Conservation (phyloP, 2,113 vertebrate genomes). For the Leptobrachium ailaonicum region DNA sequence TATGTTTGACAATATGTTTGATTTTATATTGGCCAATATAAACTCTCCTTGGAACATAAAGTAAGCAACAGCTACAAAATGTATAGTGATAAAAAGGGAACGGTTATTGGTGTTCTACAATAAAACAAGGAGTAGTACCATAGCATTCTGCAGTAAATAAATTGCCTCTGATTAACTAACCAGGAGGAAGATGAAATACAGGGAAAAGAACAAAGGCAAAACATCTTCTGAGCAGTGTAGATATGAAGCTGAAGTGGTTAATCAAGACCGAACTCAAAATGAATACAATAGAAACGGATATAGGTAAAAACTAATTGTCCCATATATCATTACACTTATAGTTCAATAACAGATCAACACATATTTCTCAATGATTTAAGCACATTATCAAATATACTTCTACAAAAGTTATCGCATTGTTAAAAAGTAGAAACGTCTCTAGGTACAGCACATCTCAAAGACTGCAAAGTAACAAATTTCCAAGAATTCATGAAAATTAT, state of each 20-base stretch:
- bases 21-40: background rate
- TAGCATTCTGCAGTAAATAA: constrained; percentile 10
- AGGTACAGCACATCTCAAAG: too few relatives aligned
- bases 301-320: background rate
- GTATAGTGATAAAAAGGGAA: constrained; percentile 19
- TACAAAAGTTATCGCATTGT: too few relatives aligned
- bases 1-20: too few relatives aligned
- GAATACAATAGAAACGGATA: background rate
- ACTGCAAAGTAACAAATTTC: too few relatives aligned
- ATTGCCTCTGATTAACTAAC: constrained; percentile 26
- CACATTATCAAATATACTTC: too few relatives aligned
- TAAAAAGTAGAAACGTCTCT: too few relatives aligned
- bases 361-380: too few relatives aligned
- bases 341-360: too few relatives aligned
- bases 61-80: constrained; percentile 18
- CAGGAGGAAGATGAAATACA: constrained; percentile 9
- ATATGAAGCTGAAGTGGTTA: background rate
- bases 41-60: constrained; percentile 26
- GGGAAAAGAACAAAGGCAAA: constrained; percentile 1
- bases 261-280: background rate
- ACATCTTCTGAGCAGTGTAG: constrained; percentile 5
- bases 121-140: constrained; percentile 35
- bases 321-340: too few relatives aligned
- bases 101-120: constrained; percentile 12
- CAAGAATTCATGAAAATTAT: too few relatives aligned